These are phyloP conservation scores for Probosciger aterrimus DNA, from an alignment of 2,113 vertebrate species.

Conservation along the genomic window DNA sequence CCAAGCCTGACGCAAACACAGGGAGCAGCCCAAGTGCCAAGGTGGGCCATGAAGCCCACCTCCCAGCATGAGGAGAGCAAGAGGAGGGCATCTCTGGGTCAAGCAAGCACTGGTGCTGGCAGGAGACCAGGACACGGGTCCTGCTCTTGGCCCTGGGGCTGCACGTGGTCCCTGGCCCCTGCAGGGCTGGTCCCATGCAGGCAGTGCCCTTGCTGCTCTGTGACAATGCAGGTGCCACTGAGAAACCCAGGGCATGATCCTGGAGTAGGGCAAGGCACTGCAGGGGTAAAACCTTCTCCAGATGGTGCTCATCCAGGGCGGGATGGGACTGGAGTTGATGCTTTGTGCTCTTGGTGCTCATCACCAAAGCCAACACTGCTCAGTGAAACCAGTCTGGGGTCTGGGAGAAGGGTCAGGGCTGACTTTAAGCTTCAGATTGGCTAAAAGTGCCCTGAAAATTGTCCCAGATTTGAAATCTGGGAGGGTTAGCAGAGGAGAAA, in stretches of 20 bases:
- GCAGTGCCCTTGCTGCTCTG: rapidly evolving
- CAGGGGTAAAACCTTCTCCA: background rate
- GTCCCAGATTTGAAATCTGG: background rate
- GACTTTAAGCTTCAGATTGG: background rate
- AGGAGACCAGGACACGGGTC: background rate
- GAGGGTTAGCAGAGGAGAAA: background rate
- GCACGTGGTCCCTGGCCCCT: background rate
- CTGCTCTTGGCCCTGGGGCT: background rate
- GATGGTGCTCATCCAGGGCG: background rate
- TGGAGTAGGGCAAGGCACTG: background rate
- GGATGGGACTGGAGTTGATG: background rate
- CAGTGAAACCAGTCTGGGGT: background rate
- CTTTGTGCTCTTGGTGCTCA: rapidly evolving
- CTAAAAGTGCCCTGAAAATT: background rate
- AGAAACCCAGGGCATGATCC: background rate
- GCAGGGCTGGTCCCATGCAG: background rate
- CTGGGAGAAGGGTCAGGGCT: background rate
- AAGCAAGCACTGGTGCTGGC: background rate
- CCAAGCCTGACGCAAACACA: background rate
- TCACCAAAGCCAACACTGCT: background rate
- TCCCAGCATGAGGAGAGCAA: rapidly evolving
- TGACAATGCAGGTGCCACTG: background rate
- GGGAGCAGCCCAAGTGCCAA: background rate
- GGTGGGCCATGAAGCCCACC: background rate
- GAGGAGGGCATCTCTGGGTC: background rate